Base-by-base conservation (phyloP, 1,140 invertebrate species). In the Mesaphorura yosii region DNA sequence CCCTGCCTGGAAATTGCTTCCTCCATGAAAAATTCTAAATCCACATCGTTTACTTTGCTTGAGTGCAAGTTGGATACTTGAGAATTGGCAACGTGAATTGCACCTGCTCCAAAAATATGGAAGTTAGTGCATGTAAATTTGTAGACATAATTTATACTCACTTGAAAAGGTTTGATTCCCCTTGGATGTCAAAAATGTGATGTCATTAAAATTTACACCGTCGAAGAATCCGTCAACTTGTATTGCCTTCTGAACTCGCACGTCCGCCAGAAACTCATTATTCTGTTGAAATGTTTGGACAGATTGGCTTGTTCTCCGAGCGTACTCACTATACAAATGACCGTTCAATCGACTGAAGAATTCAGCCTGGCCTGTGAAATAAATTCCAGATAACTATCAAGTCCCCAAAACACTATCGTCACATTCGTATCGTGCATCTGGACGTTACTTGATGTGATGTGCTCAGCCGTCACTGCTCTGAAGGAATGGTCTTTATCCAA, bases 401-500 rank as follows among this genome's bases (percentile, higher is more conserved):
- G 31, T 34, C 10, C 10, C 31, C n/a, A 34, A 10, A 34, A 10
- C n/a, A 10, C 10, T 10, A 10, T 34, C 10, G n/a, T 34, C 10
- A 34, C n/a, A n/a, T 10, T 34, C n/a, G 10, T 34, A 34, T 10
- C 10, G 10, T 10, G n/a, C 6, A 17, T 22, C 10, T 17, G 12
- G 20, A 31, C 28, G 15, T 6, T 31, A 27, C 12, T 20, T 48
- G 46, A 5, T 12, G 29, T 26, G 46, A 37, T 10, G 10, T 10
- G 5, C 25, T 3, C 10, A n/a, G 23, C 20, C 12, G 7, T 23
- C 7, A 48, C 27, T 31, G 14, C 5, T 6, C 19, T 10, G 23
- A 48, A 48, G 12, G 25, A 29, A 23, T 48, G 37, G 28, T 34
- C 37, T 29, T 10, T 4, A 34, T 48, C 29, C 14, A 48, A 31